A percentile compares a stretch with the other conserved stretches of the same genome.
These are phyloP conservation scores for Morone saxatilis DNA, from an alignment of 2,113 vertebrate genomes.

Conservation along the genomic window DNA sequence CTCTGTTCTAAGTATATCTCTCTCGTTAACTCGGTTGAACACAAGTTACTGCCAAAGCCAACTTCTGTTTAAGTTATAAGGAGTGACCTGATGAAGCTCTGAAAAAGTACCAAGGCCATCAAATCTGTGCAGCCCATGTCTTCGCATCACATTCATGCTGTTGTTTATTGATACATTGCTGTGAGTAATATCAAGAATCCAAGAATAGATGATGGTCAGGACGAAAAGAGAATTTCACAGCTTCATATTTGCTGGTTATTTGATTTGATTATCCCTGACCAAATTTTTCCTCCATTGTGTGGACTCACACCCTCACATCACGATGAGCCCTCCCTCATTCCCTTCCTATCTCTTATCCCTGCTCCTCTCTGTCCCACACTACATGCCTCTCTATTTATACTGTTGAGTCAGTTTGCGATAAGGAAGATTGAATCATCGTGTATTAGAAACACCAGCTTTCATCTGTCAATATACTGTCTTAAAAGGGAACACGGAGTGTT, in stretches of 20 bases:
- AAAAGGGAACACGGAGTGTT: constrained; percentile 41
- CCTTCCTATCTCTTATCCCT: constrained; percentile 66
- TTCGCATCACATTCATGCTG: constrained; percentile 7
- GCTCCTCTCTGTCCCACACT: constrained; percentile 74
- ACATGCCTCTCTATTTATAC: constrained; percentile 76
- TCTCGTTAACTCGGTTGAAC: constrained; percentile 13
- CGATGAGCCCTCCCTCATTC: constrained; percentile 70
- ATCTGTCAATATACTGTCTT: constrained; percentile 37
- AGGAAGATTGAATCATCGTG: constrained; percentile 73
- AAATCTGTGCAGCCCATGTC: neutral
- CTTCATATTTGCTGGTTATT: constrained; percentile 46
- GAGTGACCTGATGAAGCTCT: constrained; percentile 2
- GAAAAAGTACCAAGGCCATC: neutral
- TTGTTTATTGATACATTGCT: constrained; percentile 46
- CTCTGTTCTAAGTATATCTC: constrained; percentile 44
- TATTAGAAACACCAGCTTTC: constrained; percentile 61
- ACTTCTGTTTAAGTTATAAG: neutral
- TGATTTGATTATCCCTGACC: constrained; percentile 53
- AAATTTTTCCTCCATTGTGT: constrained; percentile 59
- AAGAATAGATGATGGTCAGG: constrained; percentile 47
- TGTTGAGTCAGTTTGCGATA: constrained; percentile 78
- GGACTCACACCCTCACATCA: constrained; percentile 75
- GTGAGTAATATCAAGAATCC: constrained; percentile 47
- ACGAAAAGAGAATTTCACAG: constrained; percentile 28
- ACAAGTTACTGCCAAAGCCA: constrained; percentile 1